Percentiles rank a stretch among this genome's conserved stretches.
Conservation (phyloP, 2,888 invertebrate genomes). For the Candidula unifasciata region DNA sequence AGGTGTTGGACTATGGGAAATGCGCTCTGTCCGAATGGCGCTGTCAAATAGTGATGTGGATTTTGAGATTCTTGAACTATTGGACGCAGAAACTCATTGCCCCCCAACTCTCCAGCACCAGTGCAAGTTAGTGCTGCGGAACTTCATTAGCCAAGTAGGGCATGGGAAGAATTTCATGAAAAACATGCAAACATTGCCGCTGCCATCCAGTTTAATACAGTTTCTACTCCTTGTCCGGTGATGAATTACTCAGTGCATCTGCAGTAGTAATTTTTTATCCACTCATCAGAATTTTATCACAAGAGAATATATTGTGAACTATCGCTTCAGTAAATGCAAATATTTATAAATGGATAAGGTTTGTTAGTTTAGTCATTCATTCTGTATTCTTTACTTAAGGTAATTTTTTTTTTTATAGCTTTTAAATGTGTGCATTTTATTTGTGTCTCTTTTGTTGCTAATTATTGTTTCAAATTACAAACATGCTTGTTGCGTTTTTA, state of each 20-base stretch:
- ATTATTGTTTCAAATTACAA: no score
- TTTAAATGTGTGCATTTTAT: no score
- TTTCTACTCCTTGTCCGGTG: constrained; percentile 62
- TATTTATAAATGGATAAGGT: no score
- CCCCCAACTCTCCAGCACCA: constrained; percentile 67
- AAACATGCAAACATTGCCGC: constrained; percentile 62
- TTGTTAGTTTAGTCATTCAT: no score
- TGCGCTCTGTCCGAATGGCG: constrained; percentile 66
- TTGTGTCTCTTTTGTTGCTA: no score
- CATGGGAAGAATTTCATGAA: constrained; percentile 67
- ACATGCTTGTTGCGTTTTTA: no score
- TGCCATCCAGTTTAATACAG: constrained; percentile 66
- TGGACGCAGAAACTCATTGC: constrained; percentile 63
- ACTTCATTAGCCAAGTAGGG: constrained; percentile 60
- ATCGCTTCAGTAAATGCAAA: no score
- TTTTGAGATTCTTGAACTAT: constrained; percentile 60
- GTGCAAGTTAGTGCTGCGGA: constrained; percentile 63
- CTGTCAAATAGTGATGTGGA: constrained; percentile 63
- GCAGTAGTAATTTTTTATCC: neutral
- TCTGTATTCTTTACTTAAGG: no score
- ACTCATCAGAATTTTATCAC: neutral
- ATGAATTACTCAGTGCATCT: neutral
- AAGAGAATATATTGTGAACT: no score
- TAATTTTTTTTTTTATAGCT: no score
- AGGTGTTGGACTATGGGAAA: constrained; percentile 66